A percentile compares a stretch with the other conserved stretches of the same genome.
Evolutionary conservation across 2,888 invertebrate genomes (phyloP).

Genomic region (Eupithecia insigniata): DNA sequence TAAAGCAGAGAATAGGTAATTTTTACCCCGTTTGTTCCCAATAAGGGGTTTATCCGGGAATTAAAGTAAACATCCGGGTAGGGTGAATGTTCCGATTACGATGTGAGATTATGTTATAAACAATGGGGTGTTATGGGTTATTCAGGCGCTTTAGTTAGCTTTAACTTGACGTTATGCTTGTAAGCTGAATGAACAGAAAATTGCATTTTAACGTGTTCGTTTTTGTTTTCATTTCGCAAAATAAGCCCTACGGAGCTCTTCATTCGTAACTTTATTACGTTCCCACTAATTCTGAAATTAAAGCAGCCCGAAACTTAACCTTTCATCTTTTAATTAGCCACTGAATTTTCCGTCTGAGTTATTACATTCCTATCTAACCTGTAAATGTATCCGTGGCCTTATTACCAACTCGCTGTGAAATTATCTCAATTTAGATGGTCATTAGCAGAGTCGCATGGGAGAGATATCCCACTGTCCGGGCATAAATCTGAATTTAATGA

Average conservation of each 20-base stretch:
- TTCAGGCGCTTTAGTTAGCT: slow-evolving; percentile 10
- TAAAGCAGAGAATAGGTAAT: slow-evolving; percentile 35
- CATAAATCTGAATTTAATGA: slow-evolving; percentile 84
- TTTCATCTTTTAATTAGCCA: slow-evolving; percentile 38
- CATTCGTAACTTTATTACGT: slow-evolving; percentile 10
- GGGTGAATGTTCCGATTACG: slow-evolving; percentile 32
- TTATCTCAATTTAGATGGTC: slow-evolving; percentile 85
- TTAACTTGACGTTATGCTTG: slow-evolving; percentile 4
- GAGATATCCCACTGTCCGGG: slow-evolving; percentile 78
- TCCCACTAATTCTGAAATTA: slow-evolving; percentile 16
- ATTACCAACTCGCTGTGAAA: slow-evolving; percentile 76
- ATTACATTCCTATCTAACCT: slow-evolving; percentile 46
- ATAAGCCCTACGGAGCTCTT: not conserved
- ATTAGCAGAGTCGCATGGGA: slow-evolving; percentile 82
- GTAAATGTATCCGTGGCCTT: slow-evolving; percentile 51
- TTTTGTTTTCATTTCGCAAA: slow-evolving; percentile 1
- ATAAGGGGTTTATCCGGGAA: slow-evolving; percentile 48
- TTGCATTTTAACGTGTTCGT: not conserved
- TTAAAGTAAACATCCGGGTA: slow-evolving; percentile 53
- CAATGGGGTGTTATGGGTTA: slow-evolving; percentile 17
- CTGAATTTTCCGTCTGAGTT: slow-evolving; percentile 43
- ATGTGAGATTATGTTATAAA: slow-evolving; percentile 26
- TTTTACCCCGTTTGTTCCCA: slow-evolving; percentile 44
- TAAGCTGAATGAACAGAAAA: not conserved
- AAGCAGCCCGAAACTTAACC: slow-evolving; percentile 30